These are phyloP conservation scores for Megaceryle alcyon DNA, from an alignment of 2,797 vertebrate genomes.

Conservation along the genomic window DNA sequence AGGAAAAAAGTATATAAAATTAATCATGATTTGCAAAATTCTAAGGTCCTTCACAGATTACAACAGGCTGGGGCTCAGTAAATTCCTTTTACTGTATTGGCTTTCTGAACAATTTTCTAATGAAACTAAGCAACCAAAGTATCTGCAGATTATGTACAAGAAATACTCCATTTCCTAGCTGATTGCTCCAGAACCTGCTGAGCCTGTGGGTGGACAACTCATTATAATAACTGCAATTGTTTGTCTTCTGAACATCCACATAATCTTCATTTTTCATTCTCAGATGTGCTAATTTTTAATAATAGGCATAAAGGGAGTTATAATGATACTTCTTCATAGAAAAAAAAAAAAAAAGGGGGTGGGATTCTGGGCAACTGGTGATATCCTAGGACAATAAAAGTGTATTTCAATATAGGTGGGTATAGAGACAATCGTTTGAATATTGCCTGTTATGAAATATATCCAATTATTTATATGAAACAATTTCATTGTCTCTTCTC, in stretches of 20 bases:
- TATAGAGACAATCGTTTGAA: not conserved
- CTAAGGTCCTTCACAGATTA: not conserved
- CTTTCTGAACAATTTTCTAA: not conserved
- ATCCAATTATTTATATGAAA: slow-evolving; percentile 14
- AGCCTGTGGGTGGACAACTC: not conserved
- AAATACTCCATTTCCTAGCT: not conserved
- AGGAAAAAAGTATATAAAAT: not conserved
- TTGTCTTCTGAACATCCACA: not conserved
- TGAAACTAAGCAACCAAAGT: not conserved
- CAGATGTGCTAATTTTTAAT: not conserved
- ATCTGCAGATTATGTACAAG: not conserved
- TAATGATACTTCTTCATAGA: not conserved
- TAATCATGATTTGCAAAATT: not conserved
- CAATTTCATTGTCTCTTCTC: not conserved
- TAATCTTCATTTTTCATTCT: not conserved
- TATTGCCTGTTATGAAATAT: not conserved
- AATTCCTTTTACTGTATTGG: not conserved
- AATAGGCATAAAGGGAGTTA: not conserved
- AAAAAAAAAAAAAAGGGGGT: not conserved
- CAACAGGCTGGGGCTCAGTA: not conserved
- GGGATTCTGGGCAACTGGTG: not conserved
- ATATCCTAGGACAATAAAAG: not conserved
- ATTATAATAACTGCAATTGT: not conserved
- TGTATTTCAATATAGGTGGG: not conserved
- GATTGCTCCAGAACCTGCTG: not conserved